Base-by-base conservation (phyloP, 2,888 invertebrate genomes). In the Byasa hedistus region DNA sequence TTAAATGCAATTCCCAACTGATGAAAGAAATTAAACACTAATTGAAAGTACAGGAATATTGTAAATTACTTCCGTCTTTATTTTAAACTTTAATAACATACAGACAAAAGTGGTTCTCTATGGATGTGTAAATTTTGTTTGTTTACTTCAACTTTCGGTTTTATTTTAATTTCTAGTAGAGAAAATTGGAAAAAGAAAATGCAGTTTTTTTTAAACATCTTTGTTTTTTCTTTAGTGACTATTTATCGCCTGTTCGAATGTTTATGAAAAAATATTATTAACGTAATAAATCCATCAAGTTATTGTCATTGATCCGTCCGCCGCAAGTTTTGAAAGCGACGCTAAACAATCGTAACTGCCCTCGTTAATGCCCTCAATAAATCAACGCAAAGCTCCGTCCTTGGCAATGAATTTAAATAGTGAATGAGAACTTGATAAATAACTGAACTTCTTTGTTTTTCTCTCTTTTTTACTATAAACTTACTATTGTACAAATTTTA, bases 391-490 rank as follows among this genome's bases (percentile, higher is more conserved):
- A 75, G 73, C 73, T 71, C 71, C 74, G 78, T 79, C 81, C 83
- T 82, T 83, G 82, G 76, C 82, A 81, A 75, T 81, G 81, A 79
- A 55, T 56, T 48, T 44, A 32, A 51, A 65, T 61, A 44, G 22
- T 60, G 22, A 64, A 59, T 59, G 54, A 52, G 10, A 54, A 27
- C 57, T 15, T 39, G 54, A 54, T 59, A n/a, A 52, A 60, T 55
- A 54, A 21, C 23, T 68, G 62, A 62, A 57, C 61, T 65, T 5
- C 48, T 56, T 67, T 61, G 62, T 51, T 63, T 67, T 70, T 67
- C 24, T 63, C 64, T 61, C 3, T 15, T 44, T 15, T 44, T 44
- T 15, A 15, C 3, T 15, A 19, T 17, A 17, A 44, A 15, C 44
- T 19, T 12, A 2, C 17, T 15, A 17, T 17, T 44, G 17, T 19